Evolutionary conservation across 2,113 vertebrate genomes (phyloP), one percentile per base, ranked within the genome.

Genomic region (Tetrao urogallus): DNA sequence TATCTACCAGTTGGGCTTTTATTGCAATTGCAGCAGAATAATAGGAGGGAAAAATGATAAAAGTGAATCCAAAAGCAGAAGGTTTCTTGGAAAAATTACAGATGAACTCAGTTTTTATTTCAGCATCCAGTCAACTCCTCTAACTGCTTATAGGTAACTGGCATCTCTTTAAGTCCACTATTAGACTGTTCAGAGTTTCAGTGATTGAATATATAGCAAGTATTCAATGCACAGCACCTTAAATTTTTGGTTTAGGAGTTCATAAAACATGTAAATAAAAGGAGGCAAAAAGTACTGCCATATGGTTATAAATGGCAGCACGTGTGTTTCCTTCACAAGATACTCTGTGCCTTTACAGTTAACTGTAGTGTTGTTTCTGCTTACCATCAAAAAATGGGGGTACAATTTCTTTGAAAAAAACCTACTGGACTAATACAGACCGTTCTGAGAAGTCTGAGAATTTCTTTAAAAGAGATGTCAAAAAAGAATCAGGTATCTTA

Each of bases 251-350:
- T 61, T 84, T 54, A 30, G 42, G 82, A 65, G 25, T 61, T 83
- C 65, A 34, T 86, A 67, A 50, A 6, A 12, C 48, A 66, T 86
- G 50, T 73, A 57, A 60, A 77, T 73, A 61, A 82, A 88, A 80
- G 2, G 6, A 73, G 10, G 13, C 13, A 45, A 21, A 47, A 63
- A 30, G 2, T 21, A 30, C 0, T 0, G 7, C 15, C 4, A 1
- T 67, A 15, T 21, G 34, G 20, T 63, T 87, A 34, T 1, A 42
- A 19, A 19, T 50, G 34, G 10, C 24, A 92, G 56, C 15, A 60
- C 2, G 2, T 25, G 21, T 34, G 14, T 61, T 76, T 73, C 8
- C 19, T 21, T 5, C 6, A 9, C 58, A 42, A 50, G 30, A 54
- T 60, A 32, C 7, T 6, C 25, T 28, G 2, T 43, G 8, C 43